These are phyloP conservation scores for Acheta domesticus DNA, from an alignment of 2,888 invertebrate genomes.

Conservation along the genomic window DNA sequence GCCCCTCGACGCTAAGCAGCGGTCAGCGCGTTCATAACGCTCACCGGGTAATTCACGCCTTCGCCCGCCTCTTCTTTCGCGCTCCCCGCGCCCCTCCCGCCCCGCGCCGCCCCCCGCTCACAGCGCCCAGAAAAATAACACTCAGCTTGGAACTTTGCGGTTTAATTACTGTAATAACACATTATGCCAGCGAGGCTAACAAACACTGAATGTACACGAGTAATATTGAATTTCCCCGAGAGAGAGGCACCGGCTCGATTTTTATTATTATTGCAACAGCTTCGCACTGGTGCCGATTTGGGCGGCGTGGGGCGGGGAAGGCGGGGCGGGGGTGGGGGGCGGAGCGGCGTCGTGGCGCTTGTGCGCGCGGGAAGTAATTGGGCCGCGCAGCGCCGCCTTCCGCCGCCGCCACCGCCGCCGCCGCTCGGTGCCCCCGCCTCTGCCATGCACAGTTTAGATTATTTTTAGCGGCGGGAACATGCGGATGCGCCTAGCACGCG, in stretches of 20 bases:
- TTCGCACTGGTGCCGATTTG: neutral
- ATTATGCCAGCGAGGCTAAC: constrained; percentile 28
- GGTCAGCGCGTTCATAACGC: constrained; percentile 18
- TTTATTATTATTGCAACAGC: constrained; percentile 24
- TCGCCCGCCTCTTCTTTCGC: constrained; percentile 23
- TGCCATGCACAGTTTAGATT: too few species aligned
- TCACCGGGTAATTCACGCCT: constrained; percentile 21
- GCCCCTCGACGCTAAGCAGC: neutral
- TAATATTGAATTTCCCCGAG: constrained; percentile 27
- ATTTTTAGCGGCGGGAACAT: too few species aligned
- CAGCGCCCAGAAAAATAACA: neutral
- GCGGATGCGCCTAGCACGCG: too few species aligned
- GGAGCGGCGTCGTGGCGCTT: neutral
- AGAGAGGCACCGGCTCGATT: constrained; percentile 19
- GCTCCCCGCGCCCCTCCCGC: neutral
- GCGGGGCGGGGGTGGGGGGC: neutral
- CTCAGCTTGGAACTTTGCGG: constrained; percentile 18
- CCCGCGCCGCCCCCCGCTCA: neutral
- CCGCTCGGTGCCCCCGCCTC: too few species aligned
- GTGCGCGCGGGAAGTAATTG: too few species aligned
- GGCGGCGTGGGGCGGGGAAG: neutral
- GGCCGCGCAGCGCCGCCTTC: too few species aligned
- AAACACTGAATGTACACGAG: constrained; percentile 25
- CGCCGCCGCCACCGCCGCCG: too few species aligned
- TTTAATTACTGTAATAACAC: constrained; percentile 33